Conservation (phyloP, 2,797 vertebrate genomes). For the Lepus townsendii region DNA sequence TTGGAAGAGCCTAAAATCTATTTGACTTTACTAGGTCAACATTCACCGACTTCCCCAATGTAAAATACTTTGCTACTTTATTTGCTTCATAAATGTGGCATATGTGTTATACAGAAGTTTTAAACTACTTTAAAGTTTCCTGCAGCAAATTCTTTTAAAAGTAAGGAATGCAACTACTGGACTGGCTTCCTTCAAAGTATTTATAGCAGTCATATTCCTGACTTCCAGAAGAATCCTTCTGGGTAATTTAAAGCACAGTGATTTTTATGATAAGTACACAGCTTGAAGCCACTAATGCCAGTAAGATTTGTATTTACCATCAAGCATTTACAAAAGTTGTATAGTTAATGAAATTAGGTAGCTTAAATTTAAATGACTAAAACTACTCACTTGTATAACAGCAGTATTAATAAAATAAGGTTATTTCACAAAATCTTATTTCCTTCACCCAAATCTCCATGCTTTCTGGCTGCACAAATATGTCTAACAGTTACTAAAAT, state of each 20-base stretch:
- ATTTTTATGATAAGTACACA: neutral
- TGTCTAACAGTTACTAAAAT: neutral
- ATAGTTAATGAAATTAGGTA: constrained; percentile 13
- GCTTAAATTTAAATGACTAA: neutral
- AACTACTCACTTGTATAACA: neutral
- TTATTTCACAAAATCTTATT: constrained; percentile 21
- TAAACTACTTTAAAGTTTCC: constrained; percentile 52
- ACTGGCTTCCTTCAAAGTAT: constrained; percentile 34
- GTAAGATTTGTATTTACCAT: neutral
- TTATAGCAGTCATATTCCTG: constrained; percentile 6
- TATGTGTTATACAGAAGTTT: neutral
- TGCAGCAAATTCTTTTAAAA: neutral
- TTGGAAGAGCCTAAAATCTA: neutral
- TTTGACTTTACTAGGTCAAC: neutral
- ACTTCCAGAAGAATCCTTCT: constrained; percentile 18
- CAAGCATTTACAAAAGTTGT: neutral
- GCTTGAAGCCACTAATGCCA: constrained; percentile 7
- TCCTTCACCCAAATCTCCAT: neutral
- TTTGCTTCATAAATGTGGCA: neutral
- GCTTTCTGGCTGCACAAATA: neutral
- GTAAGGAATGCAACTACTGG: neutral
- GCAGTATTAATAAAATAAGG: constrained; percentile 12
- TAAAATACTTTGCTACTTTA: neutral
- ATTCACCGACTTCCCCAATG: neutral
- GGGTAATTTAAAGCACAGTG: constrained; percentile 20